A percentile compares a stretch with the other conserved stretches of the same genome.
Conservation (phyloP, 2,888 invertebrate genomes). For the Agrotis exclamationis region DNA sequence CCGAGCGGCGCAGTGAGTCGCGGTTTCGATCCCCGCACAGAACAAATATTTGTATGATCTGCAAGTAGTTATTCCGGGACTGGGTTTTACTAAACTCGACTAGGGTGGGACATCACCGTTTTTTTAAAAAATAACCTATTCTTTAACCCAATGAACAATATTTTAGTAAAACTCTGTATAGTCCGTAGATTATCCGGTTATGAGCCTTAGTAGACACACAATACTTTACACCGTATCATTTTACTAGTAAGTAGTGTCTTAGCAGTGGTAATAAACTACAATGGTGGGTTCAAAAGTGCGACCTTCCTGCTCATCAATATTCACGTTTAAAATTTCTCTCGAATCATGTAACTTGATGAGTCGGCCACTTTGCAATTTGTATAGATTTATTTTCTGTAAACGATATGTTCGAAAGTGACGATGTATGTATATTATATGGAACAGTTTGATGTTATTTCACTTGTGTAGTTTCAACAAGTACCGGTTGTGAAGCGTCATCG, state of each 20-base stretch:
- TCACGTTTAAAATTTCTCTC: conserved; percentile 8
- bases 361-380: conserved; percentile 31
- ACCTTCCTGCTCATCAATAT: conserved; percentile 3
- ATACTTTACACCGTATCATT: neutral
- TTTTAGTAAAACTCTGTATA: too few relatives aligned
- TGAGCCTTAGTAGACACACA: neutral
- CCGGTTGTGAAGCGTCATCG: conserved; percentile 46
- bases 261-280: too few relatives aligned
- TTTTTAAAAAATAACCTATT: too few relatives aligned
- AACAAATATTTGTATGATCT: too few relatives aligned
- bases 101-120: too few relatives aligned
- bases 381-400: conserved; percentile 42
- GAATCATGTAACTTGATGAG: conserved; percentile 38
- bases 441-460: conserved; percentile 45
- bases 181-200: neutral
- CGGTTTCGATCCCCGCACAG: too few relatives aligned
- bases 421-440: conserved; percentile 12
- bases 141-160: too few relatives aligned
- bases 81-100: too few relatives aligned
- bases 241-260: neutral
- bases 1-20: too few relatives aligned
- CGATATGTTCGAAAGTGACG: conserved; percentile 56
- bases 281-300: neutral
- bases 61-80: too few relatives aligned
- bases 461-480: conserved; percentile 42